Evolutionary conservation across 92 coral and sea anemone species (phyloP).

Genomic region (Umimayanthus chanpuru): DNA sequence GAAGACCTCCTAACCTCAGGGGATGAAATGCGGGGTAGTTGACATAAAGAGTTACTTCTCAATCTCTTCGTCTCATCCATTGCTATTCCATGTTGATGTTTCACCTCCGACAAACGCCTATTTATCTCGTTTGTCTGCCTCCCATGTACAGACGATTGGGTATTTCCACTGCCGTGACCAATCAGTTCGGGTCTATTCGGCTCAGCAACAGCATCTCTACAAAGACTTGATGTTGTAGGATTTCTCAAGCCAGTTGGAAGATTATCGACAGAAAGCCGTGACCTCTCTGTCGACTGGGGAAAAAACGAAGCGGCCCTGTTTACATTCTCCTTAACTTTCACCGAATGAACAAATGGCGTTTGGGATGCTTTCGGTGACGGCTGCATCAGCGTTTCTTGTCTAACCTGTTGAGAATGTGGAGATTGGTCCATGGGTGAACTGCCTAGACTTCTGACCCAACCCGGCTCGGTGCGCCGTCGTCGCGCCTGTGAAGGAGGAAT

Average conservation of each 20-base stretch:
- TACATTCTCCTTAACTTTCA: constrained; percentile 17
- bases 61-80: background rate
- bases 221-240: background rate
- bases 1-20: background rate
- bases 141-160: background rate
- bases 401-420: constrained; percentile 9
- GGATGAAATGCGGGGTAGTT: background rate
- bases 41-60: constrained; percentile 19
- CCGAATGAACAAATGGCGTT: constrained; percentile 7
- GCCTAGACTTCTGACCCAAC: constrained; percentile 6
- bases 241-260: background rate
- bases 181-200: too few species aligned
- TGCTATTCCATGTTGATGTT: background rate
- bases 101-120: background rate
- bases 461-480: background rate
- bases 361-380: constrained; percentile 15
- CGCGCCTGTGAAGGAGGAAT: background rate
- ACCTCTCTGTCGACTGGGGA: background rate
- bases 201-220: background rate
- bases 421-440: constrained; percentile 21
- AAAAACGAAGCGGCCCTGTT: constrained; percentile 22
- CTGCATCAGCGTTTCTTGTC: background rate
- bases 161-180: background rate
- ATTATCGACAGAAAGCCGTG: constrained; percentile 4
- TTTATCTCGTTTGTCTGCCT: background rate